Conservation (phyloP, 2,888 invertebrate species). For the Gryllus longicercus region DNA sequence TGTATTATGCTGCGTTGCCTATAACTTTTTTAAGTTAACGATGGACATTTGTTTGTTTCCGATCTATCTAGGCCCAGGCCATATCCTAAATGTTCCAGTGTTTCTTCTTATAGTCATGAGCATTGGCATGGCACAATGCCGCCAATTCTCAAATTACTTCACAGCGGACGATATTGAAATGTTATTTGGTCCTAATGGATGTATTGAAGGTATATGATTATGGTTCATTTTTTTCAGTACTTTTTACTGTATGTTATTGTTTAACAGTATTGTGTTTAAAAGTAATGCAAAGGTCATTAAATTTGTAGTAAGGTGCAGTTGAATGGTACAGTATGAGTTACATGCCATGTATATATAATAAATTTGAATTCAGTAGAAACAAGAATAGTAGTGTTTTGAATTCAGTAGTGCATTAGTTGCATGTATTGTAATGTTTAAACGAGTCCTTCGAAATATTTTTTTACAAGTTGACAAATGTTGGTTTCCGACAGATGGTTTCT, state of each 20-base stretch:
- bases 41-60: neutral
- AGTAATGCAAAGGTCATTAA: too few relatives aligned
- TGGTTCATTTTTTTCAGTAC: conserved; percentile 27
- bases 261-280: neutral
- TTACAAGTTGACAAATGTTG: too few relatives aligned
- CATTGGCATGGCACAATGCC: neutral
- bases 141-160: conserved; percentile 19
- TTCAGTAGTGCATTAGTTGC: neutral
- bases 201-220: conserved; percentile 47
- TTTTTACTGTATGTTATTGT: conserved; percentile 20
- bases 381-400: neutral
- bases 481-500: too few relatives aligned
- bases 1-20: too few relatives aligned
- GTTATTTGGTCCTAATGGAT: conserved; percentile 46
- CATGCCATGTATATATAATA: too few relatives aligned
- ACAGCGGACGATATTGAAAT: conserved; percentile 30
- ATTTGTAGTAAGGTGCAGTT: too few relatives aligned
- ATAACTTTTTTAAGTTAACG: too few relatives aligned
- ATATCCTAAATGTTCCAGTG: neutral
- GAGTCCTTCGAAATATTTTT: too few relatives aligned
- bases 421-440: neutral
- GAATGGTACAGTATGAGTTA: too few relatives aligned
- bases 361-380: too few relatives aligned
- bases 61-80: neutral
- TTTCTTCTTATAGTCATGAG: neutral